Conservation (phyloP, 1,140 invertebrate species). For the Lethocerus indicus region DNA sequence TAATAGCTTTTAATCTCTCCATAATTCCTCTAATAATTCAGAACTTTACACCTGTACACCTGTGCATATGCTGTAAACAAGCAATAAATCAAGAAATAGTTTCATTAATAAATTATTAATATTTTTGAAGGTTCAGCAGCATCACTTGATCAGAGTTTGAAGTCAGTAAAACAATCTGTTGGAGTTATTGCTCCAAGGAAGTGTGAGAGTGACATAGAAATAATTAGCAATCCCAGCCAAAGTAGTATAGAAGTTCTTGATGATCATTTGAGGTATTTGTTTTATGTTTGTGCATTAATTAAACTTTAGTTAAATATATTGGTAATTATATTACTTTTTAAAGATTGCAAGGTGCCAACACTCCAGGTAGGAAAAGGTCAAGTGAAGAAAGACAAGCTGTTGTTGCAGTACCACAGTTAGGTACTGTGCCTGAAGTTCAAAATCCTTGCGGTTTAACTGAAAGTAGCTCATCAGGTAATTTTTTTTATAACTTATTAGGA, state of each 20-base stretch:
- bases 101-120: too few species aligned
- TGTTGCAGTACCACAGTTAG: constrained; percentile 23
- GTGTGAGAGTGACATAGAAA: constrained; percentile 43
- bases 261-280: constrained; percentile 21
- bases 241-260: constrained; percentile 44
- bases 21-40: too few species aligned
- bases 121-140: constrained; percentile 22
- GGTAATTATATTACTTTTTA: neutral
- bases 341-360: constrained; percentile 13
- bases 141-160: constrained; percentile 25
- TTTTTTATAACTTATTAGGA: constrained; percentile 11
- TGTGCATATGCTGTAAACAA: too few species aligned
- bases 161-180: constrained; percentile 14
- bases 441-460: constrained; percentile 29
- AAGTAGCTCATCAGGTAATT: constrained; percentile 39
- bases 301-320: neutral
- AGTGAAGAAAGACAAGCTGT: constrained; percentile 25
- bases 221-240: constrained; percentile 45
- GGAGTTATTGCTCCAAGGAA: too few species aligned
- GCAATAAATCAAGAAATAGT: too few species aligned
- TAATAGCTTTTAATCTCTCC: too few species aligned
- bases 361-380: constrained; percentile 27
- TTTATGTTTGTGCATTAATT: neutral
- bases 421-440: constrained; percentile 26
- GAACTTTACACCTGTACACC: too few species aligned